Conservation (phyloP, 2,797 vertebrate species). For the Protonibea diacanthus region DNA sequence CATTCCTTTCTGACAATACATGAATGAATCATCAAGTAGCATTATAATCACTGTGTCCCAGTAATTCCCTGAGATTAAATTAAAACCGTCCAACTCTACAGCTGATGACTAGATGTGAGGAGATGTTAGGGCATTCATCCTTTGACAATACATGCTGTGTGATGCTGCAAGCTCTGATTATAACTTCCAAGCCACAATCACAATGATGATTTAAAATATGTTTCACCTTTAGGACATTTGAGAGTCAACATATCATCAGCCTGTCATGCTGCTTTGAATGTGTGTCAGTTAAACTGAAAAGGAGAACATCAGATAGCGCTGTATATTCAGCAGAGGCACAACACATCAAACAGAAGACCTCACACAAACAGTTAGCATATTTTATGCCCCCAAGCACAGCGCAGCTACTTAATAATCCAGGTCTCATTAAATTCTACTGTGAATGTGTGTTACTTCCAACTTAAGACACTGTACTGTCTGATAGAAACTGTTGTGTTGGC, state of each 20-base stretch:
- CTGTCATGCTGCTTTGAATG: neutral
- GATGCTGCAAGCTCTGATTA: neutral
- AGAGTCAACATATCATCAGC: neutral
- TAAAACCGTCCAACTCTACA: neutral
- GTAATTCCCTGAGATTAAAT: slow-evolving; percentile 5
- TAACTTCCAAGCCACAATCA: neutral
- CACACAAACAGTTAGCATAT: slow-evolving; percentile 58
- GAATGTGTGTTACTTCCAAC: slow-evolving; percentile 23
- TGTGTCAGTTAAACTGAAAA: slow-evolving; percentile 38
- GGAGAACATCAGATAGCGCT: slow-evolving; percentile 32
- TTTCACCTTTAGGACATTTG: slow-evolving; percentile 7
- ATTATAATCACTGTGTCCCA: neutral
- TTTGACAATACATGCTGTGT: neutral
- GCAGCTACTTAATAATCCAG: slow-evolving; percentile 63
- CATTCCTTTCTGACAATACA: neutral
- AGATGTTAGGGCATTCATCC: neutral
- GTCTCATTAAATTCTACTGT: slow-evolving; percentile 53
- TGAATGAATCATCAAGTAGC: neutral
- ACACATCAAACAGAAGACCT: slow-evolving; percentile 49
- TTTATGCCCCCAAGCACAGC: slow-evolving; percentile 51
- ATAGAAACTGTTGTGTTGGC: slow-evolving; percentile 9
- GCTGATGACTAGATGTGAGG: neutral
- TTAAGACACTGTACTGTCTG: slow-evolving; percentile 8
- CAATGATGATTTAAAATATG: neutral
- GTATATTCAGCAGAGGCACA: slow-evolving; percentile 36